A percentile compares a stretch with the other conserved stretches of the same genome.
Conservation (phyloP, 2,888 invertebrate genomes). For the Drosophila recens region DNA sequence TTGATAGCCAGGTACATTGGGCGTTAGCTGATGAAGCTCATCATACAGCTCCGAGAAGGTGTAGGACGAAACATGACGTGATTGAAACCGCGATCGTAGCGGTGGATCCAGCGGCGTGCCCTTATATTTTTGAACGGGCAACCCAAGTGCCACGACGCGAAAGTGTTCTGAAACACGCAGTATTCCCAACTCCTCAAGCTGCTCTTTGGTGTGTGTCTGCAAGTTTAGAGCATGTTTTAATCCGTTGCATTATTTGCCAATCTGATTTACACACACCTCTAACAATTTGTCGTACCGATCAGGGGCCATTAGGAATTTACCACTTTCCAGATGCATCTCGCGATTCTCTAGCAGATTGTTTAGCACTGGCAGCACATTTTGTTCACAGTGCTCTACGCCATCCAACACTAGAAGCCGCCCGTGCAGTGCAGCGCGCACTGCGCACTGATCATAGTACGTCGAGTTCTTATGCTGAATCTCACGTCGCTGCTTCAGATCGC, state of each 20-base stretch:
- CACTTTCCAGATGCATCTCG: constrained; percentile 99
- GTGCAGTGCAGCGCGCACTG: constrained; percentile 94
- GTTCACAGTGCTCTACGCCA: constrained; percentile 98
- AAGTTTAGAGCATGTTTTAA: background rate
- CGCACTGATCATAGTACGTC: constrained; percentile 97
- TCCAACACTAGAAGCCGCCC: constrained; percentile 96
- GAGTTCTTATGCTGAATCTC: constrained; percentile 96
- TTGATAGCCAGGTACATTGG: constrained; percentile 86
- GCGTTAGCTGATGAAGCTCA: constrained; percentile 86
- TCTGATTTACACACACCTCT: constrained; percentile 86
- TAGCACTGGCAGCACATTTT: constrained; percentile 97
- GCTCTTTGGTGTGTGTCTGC: constrained; percentile 91
- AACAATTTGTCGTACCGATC: constrained; percentile 95
- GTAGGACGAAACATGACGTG: constrained; percentile 90
- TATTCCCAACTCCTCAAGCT: constrained; percentile 94
- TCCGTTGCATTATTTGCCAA: background rate
- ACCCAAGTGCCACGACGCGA: constrained; percentile 95
- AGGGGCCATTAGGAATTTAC: constrained; percentile 95
- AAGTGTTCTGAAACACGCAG: constrained; percentile 97
- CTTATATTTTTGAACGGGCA: constrained; percentile 94
- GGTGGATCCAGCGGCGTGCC: constrained; percentile 99
- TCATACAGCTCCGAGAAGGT: constrained; percentile 87
- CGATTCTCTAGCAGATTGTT: constrained; percentile 98
- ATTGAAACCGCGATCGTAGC: constrained; percentile 96
- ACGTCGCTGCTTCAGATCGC: constrained; percentile 97